Percentiles rank a stretch among this genome's conserved stretches.
These are phyloP conservation scores for Drosophila acutilabella DNA, from an alignment of 2,888 invertebrate genomes.

Conservation along the genomic window DNA sequence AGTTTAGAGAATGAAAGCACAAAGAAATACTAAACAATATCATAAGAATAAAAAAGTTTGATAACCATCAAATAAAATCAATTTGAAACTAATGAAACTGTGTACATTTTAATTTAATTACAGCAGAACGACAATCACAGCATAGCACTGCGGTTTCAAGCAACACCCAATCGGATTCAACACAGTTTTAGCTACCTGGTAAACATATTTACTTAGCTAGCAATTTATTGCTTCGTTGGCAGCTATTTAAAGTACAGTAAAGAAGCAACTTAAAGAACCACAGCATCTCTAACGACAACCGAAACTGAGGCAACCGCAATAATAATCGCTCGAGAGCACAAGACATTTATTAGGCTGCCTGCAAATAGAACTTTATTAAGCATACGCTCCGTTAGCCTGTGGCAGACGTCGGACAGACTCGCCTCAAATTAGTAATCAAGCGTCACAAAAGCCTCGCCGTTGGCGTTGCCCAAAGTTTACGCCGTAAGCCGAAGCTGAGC, in stretches of 20 bases:
- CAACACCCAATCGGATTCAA: constrained; percentile 31
- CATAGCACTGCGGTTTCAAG: constrained; percentile 43
- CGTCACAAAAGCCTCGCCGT: constrained; percentile 52
- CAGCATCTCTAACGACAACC: constrained; percentile 11
- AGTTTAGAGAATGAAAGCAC: not conserved
- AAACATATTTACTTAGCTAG: not conserved
- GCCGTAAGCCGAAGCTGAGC: constrained; percentile 40
- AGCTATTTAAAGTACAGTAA: constrained; percentile 18
- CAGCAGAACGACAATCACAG: constrained; percentile 59
- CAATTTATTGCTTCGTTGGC: constrained; percentile 15
- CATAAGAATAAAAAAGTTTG: not conserved
- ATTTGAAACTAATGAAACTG: constrained; percentile 2
- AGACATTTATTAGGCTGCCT: constrained; percentile 54
- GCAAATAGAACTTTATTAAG: constrained; percentile 70
- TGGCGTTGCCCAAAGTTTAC: constrained; percentile 20
- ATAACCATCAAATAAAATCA: not conserved
- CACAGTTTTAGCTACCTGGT: constrained; percentile 11
- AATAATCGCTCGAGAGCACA: constrained; percentile 39
- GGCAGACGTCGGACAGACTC: constrained; percentile 18
- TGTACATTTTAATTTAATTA: constrained; percentile 23
- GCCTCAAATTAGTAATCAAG: constrained; percentile 73
- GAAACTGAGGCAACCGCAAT: constrained; percentile 17
- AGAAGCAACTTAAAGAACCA: constrained; percentile 32
- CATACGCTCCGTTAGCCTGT: constrained; percentile 54
- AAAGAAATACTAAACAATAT: constrained; percentile 8